phyloP scores from a whole-genome alignment of 2,888 invertebrate species.

The Phorcus lineatus region DNA sequence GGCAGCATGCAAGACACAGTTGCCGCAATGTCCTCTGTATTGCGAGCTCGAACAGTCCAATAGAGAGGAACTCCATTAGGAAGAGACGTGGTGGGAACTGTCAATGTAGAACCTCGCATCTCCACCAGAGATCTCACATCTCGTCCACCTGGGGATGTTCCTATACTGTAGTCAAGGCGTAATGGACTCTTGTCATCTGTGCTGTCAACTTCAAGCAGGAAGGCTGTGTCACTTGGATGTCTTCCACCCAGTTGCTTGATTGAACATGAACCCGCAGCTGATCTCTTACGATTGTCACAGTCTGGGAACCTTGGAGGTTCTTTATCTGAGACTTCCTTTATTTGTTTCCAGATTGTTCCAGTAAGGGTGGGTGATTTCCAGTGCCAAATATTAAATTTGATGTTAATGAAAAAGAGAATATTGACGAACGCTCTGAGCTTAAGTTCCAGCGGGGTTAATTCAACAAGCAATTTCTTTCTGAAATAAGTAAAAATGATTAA shows the following conservation, averaged over 20 bases:
- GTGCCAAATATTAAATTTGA: background rate
- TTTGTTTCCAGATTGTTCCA: background rate
- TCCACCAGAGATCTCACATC: slow-evolving; percentile 51
- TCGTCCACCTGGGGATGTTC: slow-evolving; percentile 49
- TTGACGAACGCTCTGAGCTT: slow-evolving; percentile 26
- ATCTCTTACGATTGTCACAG: background rate
- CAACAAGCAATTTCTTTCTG: slow-evolving; percentile 30
- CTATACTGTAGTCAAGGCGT: slow-evolving; percentile 52
- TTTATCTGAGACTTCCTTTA: background rate
- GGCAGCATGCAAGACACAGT: slow-evolving; percentile 47
- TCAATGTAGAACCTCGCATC: slow-evolving; percentile 47
- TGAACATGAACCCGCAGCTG: slow-evolving; percentile 37
- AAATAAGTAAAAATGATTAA: background rate
- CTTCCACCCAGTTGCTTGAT: slow-evolving; percentile 48
- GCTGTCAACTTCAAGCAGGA: slow-evolving; percentile 45
- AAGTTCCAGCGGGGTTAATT: slow-evolving; percentile 34
- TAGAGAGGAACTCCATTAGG: slow-evolving; percentile 57
- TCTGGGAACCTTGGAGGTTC: background rate
- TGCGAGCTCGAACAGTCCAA: slow-evolving; percentile 58
- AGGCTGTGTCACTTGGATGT: slow-evolving; percentile 22
- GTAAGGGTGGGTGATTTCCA: background rate
- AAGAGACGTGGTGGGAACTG: slow-evolving; percentile 41
- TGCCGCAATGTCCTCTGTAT: slow-evolving; percentile 53
- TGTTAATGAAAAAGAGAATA: background rate
- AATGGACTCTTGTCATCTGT: slow-evolving; percentile 50